Percentiles rank a stretch among this genome's conserved stretches.
Evolutionary conservation across 2,797 vertebrate species (phyloP).

Genomic region (Lepilemur ruficaudatus): DNA sequence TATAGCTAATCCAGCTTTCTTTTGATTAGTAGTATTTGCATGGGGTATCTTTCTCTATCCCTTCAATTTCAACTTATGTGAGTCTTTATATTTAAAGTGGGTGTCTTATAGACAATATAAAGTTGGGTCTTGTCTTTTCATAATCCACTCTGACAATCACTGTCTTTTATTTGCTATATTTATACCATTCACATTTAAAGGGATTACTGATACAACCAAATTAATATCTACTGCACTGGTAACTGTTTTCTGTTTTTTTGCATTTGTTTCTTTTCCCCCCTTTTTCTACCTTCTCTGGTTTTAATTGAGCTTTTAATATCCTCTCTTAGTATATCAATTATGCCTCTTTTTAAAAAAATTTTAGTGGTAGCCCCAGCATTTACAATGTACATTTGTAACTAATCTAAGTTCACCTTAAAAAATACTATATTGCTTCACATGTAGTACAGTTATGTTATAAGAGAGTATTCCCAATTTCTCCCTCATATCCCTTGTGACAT

Average conservation of each 20-base stretch:
- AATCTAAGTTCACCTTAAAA: slow-evolving; percentile 12
- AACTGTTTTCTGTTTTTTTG: slow-evolving; percentile 7
- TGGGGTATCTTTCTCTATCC: neutral
- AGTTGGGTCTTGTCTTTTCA: slow-evolving; percentile 7
- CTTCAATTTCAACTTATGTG: slow-evolving; percentile 20
- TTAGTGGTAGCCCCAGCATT: neutral
- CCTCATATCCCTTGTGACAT: neutral
- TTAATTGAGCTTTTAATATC: slow-evolving; percentile 29
- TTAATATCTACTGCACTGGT: slow-evolving; percentile 22
- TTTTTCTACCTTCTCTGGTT: slow-evolving; percentile 11
- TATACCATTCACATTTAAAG: slow-evolving; percentile 5
- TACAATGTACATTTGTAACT: neutral
- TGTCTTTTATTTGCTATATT: slow-evolving; percentile 36
- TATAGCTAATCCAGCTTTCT: slow-evolving; percentile 7
- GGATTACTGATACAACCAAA: neutral
- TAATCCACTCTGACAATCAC: neutral
- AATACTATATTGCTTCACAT: neutral
- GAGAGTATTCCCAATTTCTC: neutral
- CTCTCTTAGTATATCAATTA: neutral
- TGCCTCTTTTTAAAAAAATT: neutral
- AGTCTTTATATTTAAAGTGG: slow-evolving; percentile 33
- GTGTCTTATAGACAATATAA: neutral
- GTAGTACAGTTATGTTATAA: neutral
- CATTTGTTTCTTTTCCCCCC: neutral
- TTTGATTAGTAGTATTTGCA: slow-evolving; percentile 17